Evolutionary conservation across 2,113 vertebrate species (phyloP).

Genomic region (Grammomys dolichurus): DNA sequence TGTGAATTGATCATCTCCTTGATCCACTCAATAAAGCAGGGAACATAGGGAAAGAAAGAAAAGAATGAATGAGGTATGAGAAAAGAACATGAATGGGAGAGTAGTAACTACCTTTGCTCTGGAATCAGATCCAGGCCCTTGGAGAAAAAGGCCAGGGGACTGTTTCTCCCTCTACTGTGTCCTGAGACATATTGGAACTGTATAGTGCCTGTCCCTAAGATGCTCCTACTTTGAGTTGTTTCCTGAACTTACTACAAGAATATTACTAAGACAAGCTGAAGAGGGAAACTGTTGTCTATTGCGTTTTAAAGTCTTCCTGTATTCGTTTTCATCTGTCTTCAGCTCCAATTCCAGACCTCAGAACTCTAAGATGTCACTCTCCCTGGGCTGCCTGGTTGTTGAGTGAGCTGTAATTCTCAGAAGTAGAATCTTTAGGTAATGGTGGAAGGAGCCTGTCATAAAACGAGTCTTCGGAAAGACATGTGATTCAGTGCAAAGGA

Average conservation of each 20-base stretch:
- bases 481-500: background rate
- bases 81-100: rapidly evolving
- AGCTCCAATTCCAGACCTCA: background rate
- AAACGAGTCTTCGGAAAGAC: background rate
- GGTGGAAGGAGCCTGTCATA: background rate
- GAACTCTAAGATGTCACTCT: background rate
- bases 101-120: background rate
- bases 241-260: background rate
- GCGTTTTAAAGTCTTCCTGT: background rate
- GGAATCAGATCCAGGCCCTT: background rate
- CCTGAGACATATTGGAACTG: background rate
- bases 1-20: background rate
- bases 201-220: background rate
- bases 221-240: background rate
- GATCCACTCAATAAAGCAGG: background rate
- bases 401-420: background rate
- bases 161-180: background rate
- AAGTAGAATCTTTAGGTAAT: background rate
- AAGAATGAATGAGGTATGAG: background rate
- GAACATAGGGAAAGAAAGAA: background rate
- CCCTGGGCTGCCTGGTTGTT: too few relatives aligned
- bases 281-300: background rate
- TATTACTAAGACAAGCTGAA: background rate
- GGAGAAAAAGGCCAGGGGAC: background rate
- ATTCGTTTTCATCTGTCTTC: too few relatives aligned